phyloP scores from a whole-genome alignment of 2,113 vertebrate species.

The Nansenia antarctica region DNA sequence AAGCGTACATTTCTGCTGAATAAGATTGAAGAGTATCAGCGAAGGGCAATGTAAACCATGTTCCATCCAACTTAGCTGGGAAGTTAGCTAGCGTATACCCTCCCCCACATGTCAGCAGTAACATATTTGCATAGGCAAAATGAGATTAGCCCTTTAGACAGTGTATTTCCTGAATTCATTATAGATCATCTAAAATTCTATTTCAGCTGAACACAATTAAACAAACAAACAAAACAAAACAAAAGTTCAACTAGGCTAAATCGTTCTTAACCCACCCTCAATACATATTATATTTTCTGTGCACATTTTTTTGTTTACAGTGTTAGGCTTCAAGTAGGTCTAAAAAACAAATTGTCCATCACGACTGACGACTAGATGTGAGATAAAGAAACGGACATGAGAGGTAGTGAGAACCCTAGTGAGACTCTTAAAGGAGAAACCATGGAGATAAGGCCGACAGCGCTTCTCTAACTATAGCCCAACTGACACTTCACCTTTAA shows the following conservation, averaged over 20 bases:
- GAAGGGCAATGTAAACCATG: slow-evolving; percentile 81
- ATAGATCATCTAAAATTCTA: slow-evolving; percentile 76
- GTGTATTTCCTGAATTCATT: slow-evolving; percentile 83
- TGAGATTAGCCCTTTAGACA: slow-evolving; percentile 84
- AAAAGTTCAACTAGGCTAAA: slow-evolving; percentile 56
- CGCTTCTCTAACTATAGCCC: slow-evolving; percentile 54
- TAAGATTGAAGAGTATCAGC: slow-evolving; percentile 77
- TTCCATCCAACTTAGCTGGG: slow-evolving; percentile 69
- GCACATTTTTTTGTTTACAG: slow-evolving; percentile 79
- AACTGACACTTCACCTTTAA: slow-evolving; percentile 39
- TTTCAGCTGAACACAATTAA: slow-evolving; percentile 64
- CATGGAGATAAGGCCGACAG: slow-evolving; percentile 64
- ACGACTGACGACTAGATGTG: slow-evolving; percentile 74
- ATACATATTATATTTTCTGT: slow-evolving; percentile 71
- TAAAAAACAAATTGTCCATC: slow-evolving; percentile 76
- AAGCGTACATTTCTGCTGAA: slow-evolving; percentile 75
- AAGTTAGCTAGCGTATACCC: slow-evolving; percentile 55
- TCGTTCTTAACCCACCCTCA: slow-evolving; percentile 59
- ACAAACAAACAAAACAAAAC: slow-evolving; percentile 39
- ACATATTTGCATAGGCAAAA: slow-evolving; percentile 86
- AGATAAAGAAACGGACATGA: slow-evolving; percentile 79
- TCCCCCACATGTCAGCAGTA: slow-evolving; percentile 70
- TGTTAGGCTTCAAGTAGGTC: slow-evolving; percentile 86
- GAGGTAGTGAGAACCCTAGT: slow-evolving; percentile 81
- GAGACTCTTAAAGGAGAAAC: slow-evolving; percentile 45